Evolutionary conservation across 2,797 vertebrate species (phyloP), one percentile per base, ranked within the genome.

Genomic region (Serranus cabrilla): DNA sequence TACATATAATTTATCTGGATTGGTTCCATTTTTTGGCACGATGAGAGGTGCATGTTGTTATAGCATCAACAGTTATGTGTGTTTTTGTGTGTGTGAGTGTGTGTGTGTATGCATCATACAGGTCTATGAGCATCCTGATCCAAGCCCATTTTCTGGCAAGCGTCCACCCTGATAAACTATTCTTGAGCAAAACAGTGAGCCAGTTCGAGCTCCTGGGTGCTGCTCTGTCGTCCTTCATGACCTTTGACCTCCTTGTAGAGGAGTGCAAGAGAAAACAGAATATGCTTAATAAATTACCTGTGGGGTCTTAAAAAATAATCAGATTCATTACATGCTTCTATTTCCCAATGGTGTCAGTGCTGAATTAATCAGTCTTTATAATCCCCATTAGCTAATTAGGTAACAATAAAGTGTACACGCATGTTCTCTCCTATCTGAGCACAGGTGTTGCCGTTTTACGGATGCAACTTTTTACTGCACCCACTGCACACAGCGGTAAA

Each of bases 391-490:
- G 39, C 20, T 31, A 71, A 80, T 46, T 21, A 58, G 13, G 7
- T 34, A 60, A 34, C 23, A 52, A 56, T 59, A 58, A 69, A 66
- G 9, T 20, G 1, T 1, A 40, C 8, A 52, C 39, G 50, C 50
- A 45, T 5, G 16, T 52, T 43, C 50, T 43, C 50, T n/a, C 7
- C 17, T 25, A 1, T 58, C 10, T 16, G 27, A 57, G 52, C 11
- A 56, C 72, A 80, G 69, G 25, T 83, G 75, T 74, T 77, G 18
- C 46, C 0, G 11, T 56, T 85, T 81, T 62, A 82, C 27, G 47
- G 50, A 31, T 40, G 46, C 12, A 57, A 42, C 18, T 34, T 70
- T 80, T 74, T 51, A 77, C 46, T 58, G 71, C 73, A 43, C 34
- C 40, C 37, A 31, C 1, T 45, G 50, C 25, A 40, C 55, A 50